Evolutionary conservation across 2,113 vertebrate species (phyloP).

Genomic region (Tragelaphus buxtoni): DNA sequence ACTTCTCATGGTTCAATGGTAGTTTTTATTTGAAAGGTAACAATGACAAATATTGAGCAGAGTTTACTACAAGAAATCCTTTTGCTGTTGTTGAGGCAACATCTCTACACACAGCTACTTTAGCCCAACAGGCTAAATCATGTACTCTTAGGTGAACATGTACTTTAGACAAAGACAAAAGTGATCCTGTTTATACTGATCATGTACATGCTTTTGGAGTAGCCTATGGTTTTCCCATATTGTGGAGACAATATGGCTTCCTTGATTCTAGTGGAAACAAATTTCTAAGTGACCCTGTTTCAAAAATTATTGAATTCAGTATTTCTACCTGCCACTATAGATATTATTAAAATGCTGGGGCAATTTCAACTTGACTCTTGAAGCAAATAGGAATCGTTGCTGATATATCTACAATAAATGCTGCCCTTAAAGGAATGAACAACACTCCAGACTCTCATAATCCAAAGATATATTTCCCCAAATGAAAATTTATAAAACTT

Average conservation of each 20-base stretch:
- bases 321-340: neutral
- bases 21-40: neutral
- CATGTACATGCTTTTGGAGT: neutral
- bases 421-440: neutral
- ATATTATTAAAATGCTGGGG: neutral
- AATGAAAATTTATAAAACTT: neutral
- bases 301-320: neutral
- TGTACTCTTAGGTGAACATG: accelerated
- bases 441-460: neutral
- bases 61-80: neutral
- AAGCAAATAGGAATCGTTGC: neutral
- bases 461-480: neutral
- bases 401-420: neutral
- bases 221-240: neutral
- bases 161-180: neutral
- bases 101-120: neutral
- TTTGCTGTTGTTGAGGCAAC: neutral
- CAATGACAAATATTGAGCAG: neutral
- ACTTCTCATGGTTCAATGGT: neutral
- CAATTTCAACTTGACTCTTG: neutral
- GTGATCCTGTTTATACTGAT: neutral
- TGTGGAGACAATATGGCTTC: neutral
- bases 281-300: neutral
- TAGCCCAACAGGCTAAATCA: neutral
- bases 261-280: neutral